Evolutionary conservation across 2,113 vertebrate species (phyloP).

Genomic region (Aegotheles bennettii): DNA sequence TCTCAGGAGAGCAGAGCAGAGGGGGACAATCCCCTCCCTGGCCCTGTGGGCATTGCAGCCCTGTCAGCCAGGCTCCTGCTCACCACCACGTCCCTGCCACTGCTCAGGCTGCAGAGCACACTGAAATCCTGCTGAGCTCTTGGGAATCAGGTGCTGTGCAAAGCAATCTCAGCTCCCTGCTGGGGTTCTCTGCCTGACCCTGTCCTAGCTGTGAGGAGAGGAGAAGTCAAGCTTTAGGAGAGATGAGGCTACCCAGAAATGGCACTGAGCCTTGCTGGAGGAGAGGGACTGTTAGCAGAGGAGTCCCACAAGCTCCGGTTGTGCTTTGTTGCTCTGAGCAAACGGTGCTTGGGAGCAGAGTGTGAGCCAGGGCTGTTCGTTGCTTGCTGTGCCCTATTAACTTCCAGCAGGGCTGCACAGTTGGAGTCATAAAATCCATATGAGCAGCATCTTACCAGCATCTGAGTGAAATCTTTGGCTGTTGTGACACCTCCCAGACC

Average conservation of each 20-base stretch:
- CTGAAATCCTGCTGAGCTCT: background rate
- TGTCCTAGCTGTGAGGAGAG: background rate
- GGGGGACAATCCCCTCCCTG: too few relatives aligned
- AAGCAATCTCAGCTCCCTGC: rapidly evolving
- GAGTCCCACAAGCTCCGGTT: rapidly evolving
- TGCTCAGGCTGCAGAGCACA: too few relatives aligned
- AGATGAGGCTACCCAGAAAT: background rate
- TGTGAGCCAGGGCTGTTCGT: background rate
- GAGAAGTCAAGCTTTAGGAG: background rate
- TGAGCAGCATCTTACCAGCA: background rate
- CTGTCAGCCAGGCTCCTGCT: too few relatives aligned
- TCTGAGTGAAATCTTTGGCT: background rate
- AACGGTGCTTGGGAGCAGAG: background rate
- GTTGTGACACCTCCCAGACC: background rate
- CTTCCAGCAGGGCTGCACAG: background rate
- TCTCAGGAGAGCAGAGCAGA: too few relatives aligned
- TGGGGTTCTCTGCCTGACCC: background rate
- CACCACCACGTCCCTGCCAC: too few relatives aligned
- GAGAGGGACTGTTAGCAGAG: background rate
- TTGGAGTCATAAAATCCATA: rapidly evolving
- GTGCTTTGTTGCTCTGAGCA: rapidly evolving
- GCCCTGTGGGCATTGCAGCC: too few relatives aligned
- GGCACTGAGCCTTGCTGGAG: background rate
- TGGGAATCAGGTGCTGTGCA: background rate
- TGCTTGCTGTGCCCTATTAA: background rate